Base-by-base conservation (phyloP, 2,113 vertebrate species). In the Prinia subflava region DNA sequence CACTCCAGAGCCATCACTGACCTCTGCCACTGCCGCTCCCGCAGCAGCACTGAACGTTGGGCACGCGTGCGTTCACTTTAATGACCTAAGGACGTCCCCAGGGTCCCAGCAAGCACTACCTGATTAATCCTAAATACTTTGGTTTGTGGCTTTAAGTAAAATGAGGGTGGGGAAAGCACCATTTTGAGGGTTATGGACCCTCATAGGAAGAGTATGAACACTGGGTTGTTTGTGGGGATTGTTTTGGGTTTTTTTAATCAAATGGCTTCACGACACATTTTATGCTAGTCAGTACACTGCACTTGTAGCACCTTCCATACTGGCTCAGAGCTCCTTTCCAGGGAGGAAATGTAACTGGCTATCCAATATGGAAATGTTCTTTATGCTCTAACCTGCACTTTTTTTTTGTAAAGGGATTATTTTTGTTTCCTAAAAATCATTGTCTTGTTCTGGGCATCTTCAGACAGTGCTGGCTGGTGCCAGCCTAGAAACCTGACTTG, bases 71-170 rank as follows among this genome's bases (percentile, higher is more conserved):
- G 7, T 73, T 82, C 74, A 44, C 86, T 39, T 81, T 47, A 42
- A 41, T 27, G 83, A 83, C 27, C 81, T 44, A 35, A 95, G 95
- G 94, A 63, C 28, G 4, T 33, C 91, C 92, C 79, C 71, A 80
- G 74, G 90, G 94, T 69, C 97, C 95, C 94, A 96, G 96, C 92
- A 95, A 97, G 93, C 68, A 83, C 95, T 98, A 97, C 96, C 95
- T 95, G 97, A 91, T 96, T 83, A 81, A 96, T 88, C 94, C 93
- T 77, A 52, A 93, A 80, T 70, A 37, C 84, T 95, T 96, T 92
- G 92, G 64, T 94, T 89, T 86, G 94, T 96, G 95, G 97, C 96
- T 94, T 97, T 96, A 90, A 64, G 47, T 56, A 67, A 73, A 83
- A 44, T 11, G 3, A 2, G 23, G 33, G 53, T 59, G 39, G 7